Percentiles rank a stretch among this genome's conserved stretches.
Conservation (phyloP, 1,140 invertebrate genomes). For the Coboldia fuscipes region DNA sequence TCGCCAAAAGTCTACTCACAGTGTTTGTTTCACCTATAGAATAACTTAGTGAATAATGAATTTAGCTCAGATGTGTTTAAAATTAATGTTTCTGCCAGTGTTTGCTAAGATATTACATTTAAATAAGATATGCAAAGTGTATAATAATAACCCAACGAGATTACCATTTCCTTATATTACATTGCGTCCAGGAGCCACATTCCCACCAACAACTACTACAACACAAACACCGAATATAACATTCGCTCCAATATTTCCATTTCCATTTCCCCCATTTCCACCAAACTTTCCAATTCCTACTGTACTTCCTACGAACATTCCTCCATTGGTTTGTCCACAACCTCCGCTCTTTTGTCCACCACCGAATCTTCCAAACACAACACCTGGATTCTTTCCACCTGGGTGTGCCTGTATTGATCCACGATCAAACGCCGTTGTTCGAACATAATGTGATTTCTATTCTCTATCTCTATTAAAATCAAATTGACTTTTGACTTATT, state of each 20-base stretch:
- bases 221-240: background rate
- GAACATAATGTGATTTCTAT: background rate
- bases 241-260: constrained; percentile 1
- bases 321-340: background rate
- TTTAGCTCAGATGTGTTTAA: background rate
- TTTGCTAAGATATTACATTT: background rate
- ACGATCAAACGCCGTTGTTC: constrained; percentile 5
- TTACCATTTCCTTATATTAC: constrained; percentile 13
- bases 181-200: constrained; percentile 6
- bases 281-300: background rate
- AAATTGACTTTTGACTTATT: background rate
- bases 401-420: constrained; percentile 18
- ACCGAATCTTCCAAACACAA: background rate
- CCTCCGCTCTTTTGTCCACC: background rate
- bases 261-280: constrained; percentile 5
- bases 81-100: background rate
- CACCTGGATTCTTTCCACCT: background rate
- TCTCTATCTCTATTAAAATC: background rate
- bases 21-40: background rate
- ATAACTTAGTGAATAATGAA: background rate
- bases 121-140: background rate
- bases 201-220: constrained; percentile 5
- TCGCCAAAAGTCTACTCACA: background rate
- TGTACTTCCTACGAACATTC: background rate
- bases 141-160: background rate